phyloP scores from a whole-genome alignment of 2,888 invertebrate genomes.

The Agrotis segetum region DNA sequence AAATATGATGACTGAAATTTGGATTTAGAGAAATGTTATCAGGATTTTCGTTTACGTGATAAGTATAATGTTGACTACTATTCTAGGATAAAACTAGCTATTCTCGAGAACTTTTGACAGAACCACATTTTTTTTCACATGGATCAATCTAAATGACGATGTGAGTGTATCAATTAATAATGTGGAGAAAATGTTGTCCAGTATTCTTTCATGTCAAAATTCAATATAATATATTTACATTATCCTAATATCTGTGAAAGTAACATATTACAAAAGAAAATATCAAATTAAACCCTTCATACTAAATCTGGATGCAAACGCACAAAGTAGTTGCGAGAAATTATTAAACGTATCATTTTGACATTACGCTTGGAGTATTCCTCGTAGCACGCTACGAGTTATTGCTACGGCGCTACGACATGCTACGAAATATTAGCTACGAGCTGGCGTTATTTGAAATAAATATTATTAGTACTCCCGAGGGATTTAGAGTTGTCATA shows the following conservation, averaged over 20 bases:
- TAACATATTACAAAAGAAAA: conserved; percentile 6
- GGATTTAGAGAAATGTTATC: too few species aligned
- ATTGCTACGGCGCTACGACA: conserved; percentile 64
- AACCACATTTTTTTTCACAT: background rate
- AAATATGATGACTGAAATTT: background rate
- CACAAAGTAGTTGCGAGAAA: conserved; percentile 28
- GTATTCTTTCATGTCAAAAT: too few species aligned
- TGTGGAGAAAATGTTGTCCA: too few species aligned
- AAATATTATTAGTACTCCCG: conserved; percentile 47
- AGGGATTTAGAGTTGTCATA: conserved; percentile 32
- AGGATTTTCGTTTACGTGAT: background rate
- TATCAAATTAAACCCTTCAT: conserved; percentile 31
- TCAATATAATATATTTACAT: background rate
- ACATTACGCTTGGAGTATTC: conserved; percentile 51
- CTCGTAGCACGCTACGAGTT: conserved; percentile 58
- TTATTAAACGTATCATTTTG: conserved; percentile 54
- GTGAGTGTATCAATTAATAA: background rate
- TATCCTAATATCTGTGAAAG: background rate
- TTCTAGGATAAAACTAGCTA: too few species aligned
- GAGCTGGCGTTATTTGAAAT: conserved; percentile 41
- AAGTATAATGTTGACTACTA: too few species aligned
- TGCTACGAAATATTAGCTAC: conserved; percentile 59
- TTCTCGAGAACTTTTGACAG: background rate
- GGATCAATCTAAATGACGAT: too few species aligned
- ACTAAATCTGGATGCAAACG: conserved; percentile 23